A percentile compares a stretch with the other conserved stretches of the same genome.
Conservation (phyloP, 2,797 vertebrate species). For the Tauraco hartlaubi region DNA sequence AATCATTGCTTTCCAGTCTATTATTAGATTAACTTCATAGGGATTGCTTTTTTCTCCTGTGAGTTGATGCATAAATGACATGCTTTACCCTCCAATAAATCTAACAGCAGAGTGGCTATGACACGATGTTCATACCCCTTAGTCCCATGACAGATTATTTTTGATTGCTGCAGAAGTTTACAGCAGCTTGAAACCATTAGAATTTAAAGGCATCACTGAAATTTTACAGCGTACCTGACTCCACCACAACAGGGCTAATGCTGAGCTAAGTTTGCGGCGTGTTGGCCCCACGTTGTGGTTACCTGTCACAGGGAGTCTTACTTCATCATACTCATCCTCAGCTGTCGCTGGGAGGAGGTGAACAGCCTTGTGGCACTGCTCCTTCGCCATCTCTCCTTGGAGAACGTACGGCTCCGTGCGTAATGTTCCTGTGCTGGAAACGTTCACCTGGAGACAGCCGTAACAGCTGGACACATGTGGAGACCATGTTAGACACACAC, state of each 20-base stretch:
- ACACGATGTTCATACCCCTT: constrained; percentile 78
- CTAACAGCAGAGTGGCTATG: constrained; percentile 78
- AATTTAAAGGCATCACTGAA: constrained; percentile 78
- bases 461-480: rapidly evolving
- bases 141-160: constrained; percentile 80
- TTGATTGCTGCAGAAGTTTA: constrained; percentile 78
- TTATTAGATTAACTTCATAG: constrained; percentile 85
- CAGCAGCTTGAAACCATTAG: constrained; percentile 77
- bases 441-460: neutral
- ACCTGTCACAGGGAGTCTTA: neutral
- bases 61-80: constrained; percentile 84
- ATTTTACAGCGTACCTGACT: constrained; percentile 67
- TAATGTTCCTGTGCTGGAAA: neutral
- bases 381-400: neutral
- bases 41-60: constrained; percentile 81
- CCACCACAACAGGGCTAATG: neutral
- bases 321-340: neutral
- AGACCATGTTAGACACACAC: rapidly evolving
- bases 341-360: neutral
- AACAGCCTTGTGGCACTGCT: neutral
- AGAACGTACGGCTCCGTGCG: rapidly evolving
- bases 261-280: neutral
- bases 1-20: constrained; percentile 82
- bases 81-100: constrained; percentile 84
- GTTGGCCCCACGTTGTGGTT: neutral